These are phyloP conservation scores for Trichogramma evanescens DNA, from an alignment of 2,888 invertebrate genomes.

Conservation along the genomic window DNA sequence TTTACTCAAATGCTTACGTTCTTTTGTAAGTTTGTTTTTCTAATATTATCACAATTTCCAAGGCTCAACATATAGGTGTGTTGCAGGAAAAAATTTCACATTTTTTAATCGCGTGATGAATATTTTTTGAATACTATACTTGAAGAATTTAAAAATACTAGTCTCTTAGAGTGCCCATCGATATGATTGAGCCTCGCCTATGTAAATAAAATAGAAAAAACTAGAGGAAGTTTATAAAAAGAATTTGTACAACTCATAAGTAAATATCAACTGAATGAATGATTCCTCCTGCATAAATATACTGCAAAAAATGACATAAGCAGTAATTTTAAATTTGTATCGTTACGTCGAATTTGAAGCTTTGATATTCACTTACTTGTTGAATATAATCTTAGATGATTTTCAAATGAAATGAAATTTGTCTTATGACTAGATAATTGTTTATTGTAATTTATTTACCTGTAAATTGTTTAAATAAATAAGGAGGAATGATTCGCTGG, in stretches of 20 bases:
- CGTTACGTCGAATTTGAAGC: slow-evolving; percentile 14
- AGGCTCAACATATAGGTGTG: no score
- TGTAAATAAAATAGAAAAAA: no score
- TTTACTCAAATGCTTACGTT: no score
- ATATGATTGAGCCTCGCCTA: no score
- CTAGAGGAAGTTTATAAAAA: no score
- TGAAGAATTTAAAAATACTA: no score
- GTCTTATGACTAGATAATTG: slow-evolving; percentile 1
- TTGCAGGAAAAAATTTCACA: no score
- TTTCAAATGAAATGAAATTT: slow-evolving; percentile 1
- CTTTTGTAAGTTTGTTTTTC: no score
- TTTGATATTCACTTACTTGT: slow-evolving; percentile 13
- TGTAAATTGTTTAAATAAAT: slow-evolving; percentile 1
- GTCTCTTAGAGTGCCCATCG: no score
- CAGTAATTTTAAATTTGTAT: slow-evolving; percentile 11
- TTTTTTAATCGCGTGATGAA: no score
- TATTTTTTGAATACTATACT: no score
- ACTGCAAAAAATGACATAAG: slow-evolving; percentile 7
- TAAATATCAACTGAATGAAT: slow-evolving; percentile 19
- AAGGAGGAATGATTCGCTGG: slow-evolving; percentile 22
- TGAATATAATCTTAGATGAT: slow-evolving; percentile 4
- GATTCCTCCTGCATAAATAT: slow-evolving; percentile 20
- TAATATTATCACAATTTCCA: no score
- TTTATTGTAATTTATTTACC: slow-evolving; percentile 7
- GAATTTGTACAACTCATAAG: neutral